Percentiles rank a stretch among this genome's conserved stretches.
Conservation (phyloP, 37 sponge, comb jelly and placozoan genomes). For the Chondrosia reniformis region DNA sequence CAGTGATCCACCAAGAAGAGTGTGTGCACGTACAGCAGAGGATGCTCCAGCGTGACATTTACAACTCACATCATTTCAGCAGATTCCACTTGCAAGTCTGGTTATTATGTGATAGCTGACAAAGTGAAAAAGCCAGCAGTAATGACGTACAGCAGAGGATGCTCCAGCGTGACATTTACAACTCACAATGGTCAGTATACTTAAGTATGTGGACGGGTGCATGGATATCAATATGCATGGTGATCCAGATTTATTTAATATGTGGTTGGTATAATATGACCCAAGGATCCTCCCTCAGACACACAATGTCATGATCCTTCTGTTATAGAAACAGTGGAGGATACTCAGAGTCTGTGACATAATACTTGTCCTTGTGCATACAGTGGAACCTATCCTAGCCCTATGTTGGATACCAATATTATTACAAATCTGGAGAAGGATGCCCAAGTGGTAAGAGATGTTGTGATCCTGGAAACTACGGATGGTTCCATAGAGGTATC, state of each 20-base stretch:
- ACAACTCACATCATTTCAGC: neutral
- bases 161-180: neutral
- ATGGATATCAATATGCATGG: neutral
- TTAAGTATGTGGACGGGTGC: slow-evolving; percentile 2
- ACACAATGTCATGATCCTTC: neutral
- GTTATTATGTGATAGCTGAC: neutral
- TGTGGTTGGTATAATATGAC: neutral
- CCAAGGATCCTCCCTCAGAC: neutral
- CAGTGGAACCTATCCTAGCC: no score
- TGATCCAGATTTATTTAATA: neutral
- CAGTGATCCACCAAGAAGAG: neutral
- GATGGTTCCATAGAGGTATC: slow-evolving; percentile 11
- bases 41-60: neutral
- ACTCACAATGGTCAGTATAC: neutral
- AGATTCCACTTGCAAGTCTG: neutral
- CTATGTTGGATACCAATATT: no score
- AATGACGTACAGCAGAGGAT: neutral
- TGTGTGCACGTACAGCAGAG: slow-evolving; percentile 1
- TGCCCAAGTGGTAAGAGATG: neutral
- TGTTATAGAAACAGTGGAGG: neutral
- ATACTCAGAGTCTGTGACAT: neutral
- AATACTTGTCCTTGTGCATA: no score
- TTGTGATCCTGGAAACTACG: neutral
- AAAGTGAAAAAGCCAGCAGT: neutral
- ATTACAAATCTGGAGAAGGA: neutral